Base-by-base conservation (phyloP, 2,113 vertebrate genomes). In the Dicrurus megarhynchus region DNA sequence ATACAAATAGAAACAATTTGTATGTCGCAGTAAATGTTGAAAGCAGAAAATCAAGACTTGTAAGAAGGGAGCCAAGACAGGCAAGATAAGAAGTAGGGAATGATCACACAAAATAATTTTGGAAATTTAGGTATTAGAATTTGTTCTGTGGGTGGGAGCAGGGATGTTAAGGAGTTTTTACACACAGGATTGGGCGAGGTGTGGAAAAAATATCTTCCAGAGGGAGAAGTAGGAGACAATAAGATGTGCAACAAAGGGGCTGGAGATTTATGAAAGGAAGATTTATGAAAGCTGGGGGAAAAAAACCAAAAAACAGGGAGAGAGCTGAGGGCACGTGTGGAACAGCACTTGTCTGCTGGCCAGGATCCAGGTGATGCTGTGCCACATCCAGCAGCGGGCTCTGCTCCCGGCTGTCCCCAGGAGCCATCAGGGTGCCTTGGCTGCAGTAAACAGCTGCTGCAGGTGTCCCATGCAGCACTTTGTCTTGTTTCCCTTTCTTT, bases 1-100 rank as follows among this genome's bases (percentile, higher is more conserved):
- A 79, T 77, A 78, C 73, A 95, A 92, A 94, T 11, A 94, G 91
- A 91, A 93, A 79, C 56, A 76, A 82, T 95, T 92, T 94, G 91
- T 94, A 46, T 1, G 0, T 79, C 1, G 4, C 65, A 49, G 49
- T 57, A 82, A 68, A 68, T 91, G 57, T 89, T 91, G 53, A n/a
- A 89, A 91, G 84, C 8, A 79, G 49, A n/a, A 95, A 94, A 92
- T 84, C 60, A 60, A 69, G 90, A 28, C 49, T 60, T 81, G 5
- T 16, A 89, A 81, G 41, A 64, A 87, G 7, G 27, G 23, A 70
- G 46, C 19, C 5, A 23, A 91, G 84, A 79, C 53, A 73, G 39
- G 73, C 24, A 78, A 71, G 57, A 61, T 79, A 84, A 77, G n/a
- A 90, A 81, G 16, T 17, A 27, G 37, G 23, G 23, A 80, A 85